Evolutionary conservation across 2,888 invertebrate species (phyloP), one percentile per base, ranked within the genome.

Genomic region (Caenorhabditis imperialis): DNA sequence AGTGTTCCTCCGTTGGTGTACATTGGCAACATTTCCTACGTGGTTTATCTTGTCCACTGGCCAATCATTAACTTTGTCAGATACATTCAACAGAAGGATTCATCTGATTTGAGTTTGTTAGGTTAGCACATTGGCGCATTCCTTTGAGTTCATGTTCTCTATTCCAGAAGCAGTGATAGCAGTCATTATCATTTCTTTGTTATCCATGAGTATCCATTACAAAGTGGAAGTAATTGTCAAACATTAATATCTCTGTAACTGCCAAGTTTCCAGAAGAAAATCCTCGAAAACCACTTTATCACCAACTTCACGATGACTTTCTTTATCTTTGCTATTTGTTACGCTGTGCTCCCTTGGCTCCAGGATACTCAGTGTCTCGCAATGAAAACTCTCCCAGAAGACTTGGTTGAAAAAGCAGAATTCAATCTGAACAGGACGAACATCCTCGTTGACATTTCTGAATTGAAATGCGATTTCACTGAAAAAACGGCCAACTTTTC

Each of bases 1-100:
- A 73, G 67, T 33, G 3, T 33, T 3, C 35, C 22, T n/a, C 61
- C 57, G 3, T 18, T 74, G 3, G 51, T 57, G 0, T 61, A 44
- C 38, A 38, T 74, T 18, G 74, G 76, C 0, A 55, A 72, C 53
- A 51, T 76, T 8, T 76, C 71, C 6, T 76, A 67, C 48, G 61
- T 51, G 3, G 23, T 62, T n/a, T 76, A 76, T 47, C 18, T 76
- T 12, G 27, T 76, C 7, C 76, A 76, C 38, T 76, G 76, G 76
- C 76, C 76, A 20, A 30, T 71, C 16, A 76, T 76, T 22, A 62
- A 62, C n/a, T 65, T 76, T 47, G 42, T 61, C 0, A 47, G 54
- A 27, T 74, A 74, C 25, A 42, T 74, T n/a, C 58, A 65, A 12
- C 47, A 54, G 16, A 65, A 22, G 25, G 73, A 73, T 38, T 12